A percentile compares a stretch with the other conserved stretches of the same genome.
Conservation (phyloP, 2,888 invertebrate genomes). For the Calameuta pallipes region DNA sequence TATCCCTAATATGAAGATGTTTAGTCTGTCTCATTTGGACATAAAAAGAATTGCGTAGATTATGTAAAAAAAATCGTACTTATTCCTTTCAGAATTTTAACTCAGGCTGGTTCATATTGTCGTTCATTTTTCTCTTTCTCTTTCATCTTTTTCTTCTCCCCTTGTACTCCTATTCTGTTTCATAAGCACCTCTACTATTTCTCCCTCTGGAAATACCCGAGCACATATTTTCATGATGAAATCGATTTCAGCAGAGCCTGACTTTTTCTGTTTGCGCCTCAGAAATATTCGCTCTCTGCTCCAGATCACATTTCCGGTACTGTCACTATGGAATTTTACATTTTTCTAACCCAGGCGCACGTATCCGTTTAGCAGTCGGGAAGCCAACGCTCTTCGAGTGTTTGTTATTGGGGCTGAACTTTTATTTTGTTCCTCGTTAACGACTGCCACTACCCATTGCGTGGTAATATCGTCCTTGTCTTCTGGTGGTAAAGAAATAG, state of each 20-base stretch:
- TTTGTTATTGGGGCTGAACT: neutral
- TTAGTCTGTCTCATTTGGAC: neutral
- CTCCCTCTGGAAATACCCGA: neutral
- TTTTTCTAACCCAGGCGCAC: neutral
- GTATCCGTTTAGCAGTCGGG: too few relatives aligned
- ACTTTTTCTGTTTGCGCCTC: neutral
- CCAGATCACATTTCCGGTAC: neutral
- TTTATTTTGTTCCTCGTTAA: neutral
- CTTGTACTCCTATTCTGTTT: neutral
- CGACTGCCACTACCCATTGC: neutral
- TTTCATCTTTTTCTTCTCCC: neutral
- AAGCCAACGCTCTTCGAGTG: neutral
- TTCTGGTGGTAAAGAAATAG: neutral
- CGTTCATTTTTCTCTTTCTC: neutral
- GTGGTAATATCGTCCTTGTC: neutral
- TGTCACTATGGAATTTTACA: neutral
- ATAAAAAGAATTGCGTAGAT: neutral
- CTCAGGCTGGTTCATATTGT: neutral
- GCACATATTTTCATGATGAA: neutral
- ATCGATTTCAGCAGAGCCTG: neutral
- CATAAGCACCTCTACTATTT: neutral
- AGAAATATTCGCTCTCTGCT: neutral
- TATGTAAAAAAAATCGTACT: neutral
- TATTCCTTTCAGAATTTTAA: neutral
- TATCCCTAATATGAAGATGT: neutral